Percentiles rank a stretch among this genome's conserved stretches.
These are phyloP conservation scores for Drosophila ohnishii DNA, from an alignment of 1,140 invertebrate species.

Conservation along the genomic window DNA sequence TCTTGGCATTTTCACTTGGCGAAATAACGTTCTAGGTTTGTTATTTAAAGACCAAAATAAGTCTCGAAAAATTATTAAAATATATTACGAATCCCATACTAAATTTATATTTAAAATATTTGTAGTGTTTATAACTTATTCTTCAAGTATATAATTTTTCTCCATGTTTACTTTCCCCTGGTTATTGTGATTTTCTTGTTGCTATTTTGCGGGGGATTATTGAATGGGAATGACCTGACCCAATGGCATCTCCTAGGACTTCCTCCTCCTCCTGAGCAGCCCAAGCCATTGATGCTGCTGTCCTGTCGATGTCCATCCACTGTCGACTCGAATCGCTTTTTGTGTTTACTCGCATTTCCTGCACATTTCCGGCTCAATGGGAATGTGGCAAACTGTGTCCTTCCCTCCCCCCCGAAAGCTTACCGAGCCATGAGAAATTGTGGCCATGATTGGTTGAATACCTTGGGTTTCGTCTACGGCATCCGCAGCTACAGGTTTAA, in stretches of 20 bases:
- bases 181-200: slow-evolving; percentile 42
- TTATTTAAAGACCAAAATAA: neutral
- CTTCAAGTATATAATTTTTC: neutral
- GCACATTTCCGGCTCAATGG: slow-evolving; percentile 60
- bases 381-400: slow-evolving; percentile 46
- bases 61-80: neutral
- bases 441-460: slow-evolving; percentile 63
- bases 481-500: slow-evolving; percentile 15
- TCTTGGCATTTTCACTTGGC: neutral
- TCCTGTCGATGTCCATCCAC: slow-evolving; percentile 30
- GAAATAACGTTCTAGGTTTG: neutral
- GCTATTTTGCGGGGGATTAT: slow-evolving; percentile 37
- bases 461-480: slow-evolving; percentile 7
- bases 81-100: neutral
- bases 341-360: slow-evolving; percentile 54
- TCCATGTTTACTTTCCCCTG: neutral
- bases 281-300: slow-evolving; percentile 19
- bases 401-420: neutral
- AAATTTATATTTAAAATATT: neutral
- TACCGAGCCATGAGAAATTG: slow-evolving; percentile 32
- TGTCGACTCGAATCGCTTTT: slow-evolving; percentile 47
- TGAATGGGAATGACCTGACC: slow-evolving; percentile 50
- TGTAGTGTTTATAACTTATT: no score
- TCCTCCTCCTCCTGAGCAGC: neutral
- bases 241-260: slow-evolving; percentile 17